A percentile compares a stretch with the other conserved stretches of the same genome.
Evolutionary conservation across 2,888 invertebrate genomes (phyloP).

Genomic region (Vanessa cardui): DNA sequence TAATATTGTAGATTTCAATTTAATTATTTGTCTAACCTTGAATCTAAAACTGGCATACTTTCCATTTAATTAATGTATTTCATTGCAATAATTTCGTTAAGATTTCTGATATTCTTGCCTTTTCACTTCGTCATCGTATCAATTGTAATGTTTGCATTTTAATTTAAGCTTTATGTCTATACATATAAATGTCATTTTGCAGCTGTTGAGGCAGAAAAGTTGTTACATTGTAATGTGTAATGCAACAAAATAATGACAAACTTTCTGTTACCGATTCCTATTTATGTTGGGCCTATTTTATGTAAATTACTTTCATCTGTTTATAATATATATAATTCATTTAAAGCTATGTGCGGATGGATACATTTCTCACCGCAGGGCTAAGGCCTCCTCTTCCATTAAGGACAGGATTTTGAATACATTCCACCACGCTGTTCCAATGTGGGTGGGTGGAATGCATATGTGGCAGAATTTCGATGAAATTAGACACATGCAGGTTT

Average conservation of each 20-base stretch:
- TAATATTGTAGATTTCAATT: constrained; percentile 28
- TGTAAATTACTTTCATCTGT: too few relatives aligned
- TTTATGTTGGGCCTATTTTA: neutral
- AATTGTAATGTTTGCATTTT: neutral
- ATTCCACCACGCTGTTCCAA: too few relatives aligned
- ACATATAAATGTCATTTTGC: neutral
- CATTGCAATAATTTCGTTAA: neutral
- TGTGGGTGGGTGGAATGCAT: too few relatives aligned
- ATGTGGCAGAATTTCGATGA: too few relatives aligned
- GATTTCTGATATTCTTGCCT: neutral
- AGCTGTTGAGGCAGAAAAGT: neutral
- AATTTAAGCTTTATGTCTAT: neutral
- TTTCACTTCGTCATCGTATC: too few relatives aligned
- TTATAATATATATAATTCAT: too few relatives aligned
- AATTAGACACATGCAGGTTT: too few relatives aligned
- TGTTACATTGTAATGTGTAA: neutral
- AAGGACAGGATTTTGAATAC: too few relatives aligned
- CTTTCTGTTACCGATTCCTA: constrained; percentile 14
- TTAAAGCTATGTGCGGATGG: too few relatives aligned
- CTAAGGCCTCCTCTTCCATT: too few relatives aligned
- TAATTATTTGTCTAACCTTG: constrained; percentile 37
- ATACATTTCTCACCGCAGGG: too few relatives aligned
- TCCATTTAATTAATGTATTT: constrained; percentile 24
- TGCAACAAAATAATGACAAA: constrained; percentile 11
- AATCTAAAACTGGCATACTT: constrained; percentile 49